Evolutionary conservation across 2,888 invertebrate genomes (phyloP), one percentile per base, ranked within the genome.

Genomic region (Stenchaetothrips biformis): DNA sequence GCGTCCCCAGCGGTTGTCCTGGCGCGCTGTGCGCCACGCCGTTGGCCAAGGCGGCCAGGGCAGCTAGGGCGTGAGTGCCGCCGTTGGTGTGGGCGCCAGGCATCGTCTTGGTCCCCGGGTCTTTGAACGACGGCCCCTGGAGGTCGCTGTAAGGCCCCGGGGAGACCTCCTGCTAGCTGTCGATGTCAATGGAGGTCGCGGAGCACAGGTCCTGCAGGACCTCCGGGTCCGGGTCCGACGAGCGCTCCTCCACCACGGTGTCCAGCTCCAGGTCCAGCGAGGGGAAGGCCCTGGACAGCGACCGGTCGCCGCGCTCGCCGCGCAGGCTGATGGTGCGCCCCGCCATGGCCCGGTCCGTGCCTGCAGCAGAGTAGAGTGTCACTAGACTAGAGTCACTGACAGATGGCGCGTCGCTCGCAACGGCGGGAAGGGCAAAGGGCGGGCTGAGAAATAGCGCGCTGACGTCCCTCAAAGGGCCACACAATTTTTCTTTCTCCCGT

Each of bases 211-310:
- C 67, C 67, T 25, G 81, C 81, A 77, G 80, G 80, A 74, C 80
- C 79, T 79, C 81, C 84, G 53, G 84, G 83, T 78, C 85, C 85
- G 48, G 84, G 84, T 80, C 81, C 79, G 95, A 95, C 18, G 94
- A 94, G 82, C 93, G 90, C 85, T 95, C 95, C 85, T 95, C 95
- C 47, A 95, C 89, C 47, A 95, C 95, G 0, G 95, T 95, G 86
- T 94, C 95, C 83, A 95, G 89, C 85, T 95, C 95, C 83, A 95
- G 89, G 85, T 95, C 95, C 79, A 94, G 87, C 0, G 93, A 91
- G 53, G 94, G 93, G 84, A 93, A 92, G n/a, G 92, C 91, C 79
- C 93, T 89, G 67, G 93, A 93, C 84, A 93, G 89, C 79, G 92
- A 89, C 84, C 91, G 88, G 21, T 74, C 67, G 79, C 92, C 90